Base-by-base conservation (phyloP, 2,888 invertebrate genomes). In the Magallana nippona region DNA sequence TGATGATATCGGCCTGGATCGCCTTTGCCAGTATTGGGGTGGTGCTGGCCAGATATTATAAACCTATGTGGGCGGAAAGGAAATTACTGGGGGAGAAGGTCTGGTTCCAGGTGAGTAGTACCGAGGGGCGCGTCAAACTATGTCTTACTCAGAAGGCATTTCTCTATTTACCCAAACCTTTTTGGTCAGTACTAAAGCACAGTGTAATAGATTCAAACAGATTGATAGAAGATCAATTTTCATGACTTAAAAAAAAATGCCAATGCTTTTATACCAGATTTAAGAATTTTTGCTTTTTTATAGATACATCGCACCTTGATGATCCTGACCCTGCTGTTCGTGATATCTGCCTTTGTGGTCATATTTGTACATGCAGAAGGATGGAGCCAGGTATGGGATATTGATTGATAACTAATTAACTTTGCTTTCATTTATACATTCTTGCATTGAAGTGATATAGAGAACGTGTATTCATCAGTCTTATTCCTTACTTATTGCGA, bases 1-100 rank as follows among this genome's bases (percentile, higher is more conserved):
- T 94, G 83, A 94, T 94, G 94, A 87, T 94, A 32, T 85, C 93
- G 44, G 94, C 93, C 1, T 94, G 94, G 94, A 92, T 94, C 88
- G 89, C 94, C 81, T 90, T 90, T 84, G 92, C 92, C 79, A 92
- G 93, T 87, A 90, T 93, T 15, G 94, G 93, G 2, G 89, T 94
- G 15, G 87, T 94, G 0, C 78, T 94, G 57, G 93, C 94, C 78
- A 88, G 94, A 17, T 94, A 93, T 87, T 94, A 91, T 90, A 94
- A 94, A 84, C 89, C 90, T 5, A 89, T 93, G 90, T 94, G 93
- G 94, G 91, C 93, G 17, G 91, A 92, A 77, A 88, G 84, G 55
- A 88, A 86, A n/a, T 62, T 92, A 27, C 89, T 90, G 79, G 91
- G 90, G 10, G 91, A 93, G 82, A 89, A 90, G 83, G 90, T 93